Evolutionary conservation across 2,113 vertebrate genomes (phyloP).

Genomic region (Campylomormyrus numenius): DNA sequence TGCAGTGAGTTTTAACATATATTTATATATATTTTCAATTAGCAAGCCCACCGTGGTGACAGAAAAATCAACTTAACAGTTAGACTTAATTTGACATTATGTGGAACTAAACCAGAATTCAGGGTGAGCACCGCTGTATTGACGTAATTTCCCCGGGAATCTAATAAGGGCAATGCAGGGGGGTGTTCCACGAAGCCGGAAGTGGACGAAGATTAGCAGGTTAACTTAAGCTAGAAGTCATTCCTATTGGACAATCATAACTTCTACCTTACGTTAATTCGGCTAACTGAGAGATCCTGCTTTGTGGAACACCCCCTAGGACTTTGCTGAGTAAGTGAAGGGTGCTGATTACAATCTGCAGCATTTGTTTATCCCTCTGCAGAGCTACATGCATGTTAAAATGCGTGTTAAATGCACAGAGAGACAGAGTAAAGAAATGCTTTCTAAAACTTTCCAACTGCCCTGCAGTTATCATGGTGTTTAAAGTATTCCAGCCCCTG

Average conservation of each 20-base stretch:
- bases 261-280: not conserved
- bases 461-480: not conserved
- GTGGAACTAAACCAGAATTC: not conserved
- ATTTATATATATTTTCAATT: not conserved
- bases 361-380: not conserved
- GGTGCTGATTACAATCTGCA: not conserved
- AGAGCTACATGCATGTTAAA: not conserved
- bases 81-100: not conserved
- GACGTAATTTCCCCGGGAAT: not conserved
- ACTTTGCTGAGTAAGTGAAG: not conserved
- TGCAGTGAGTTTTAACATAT: not conserved
- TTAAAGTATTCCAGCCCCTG: not conserved
- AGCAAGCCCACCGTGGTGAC: not conserved
- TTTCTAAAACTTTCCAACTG: not conserved
- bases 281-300: not conserved
- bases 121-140: not conserved
- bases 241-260: not conserved
- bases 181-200: not conserved
- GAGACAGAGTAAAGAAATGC: not conserved
- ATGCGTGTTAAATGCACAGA: not conserved
- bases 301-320: not conserved
- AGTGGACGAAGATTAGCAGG: too few species aligned
- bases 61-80: not conserved
- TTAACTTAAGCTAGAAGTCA: not conserved
- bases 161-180: not conserved